A percentile compares a stretch with the other conserved stretches of the same genome.
Conservation (phyloP, 2,888 invertebrate genomes). For the Dioctria rufipes region DNA sequence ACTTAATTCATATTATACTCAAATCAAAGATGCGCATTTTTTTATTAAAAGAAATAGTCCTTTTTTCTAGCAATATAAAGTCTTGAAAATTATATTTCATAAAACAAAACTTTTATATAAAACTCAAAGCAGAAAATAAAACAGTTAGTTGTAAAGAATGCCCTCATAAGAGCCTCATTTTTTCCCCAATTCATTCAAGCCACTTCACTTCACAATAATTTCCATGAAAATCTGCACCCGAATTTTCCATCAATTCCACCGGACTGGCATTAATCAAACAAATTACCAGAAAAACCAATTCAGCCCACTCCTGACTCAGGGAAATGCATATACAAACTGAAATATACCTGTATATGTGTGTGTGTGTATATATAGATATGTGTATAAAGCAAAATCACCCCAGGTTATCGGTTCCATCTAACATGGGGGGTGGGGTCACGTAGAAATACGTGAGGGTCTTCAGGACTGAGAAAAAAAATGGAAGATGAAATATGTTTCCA, state of each 20-base stretch:
- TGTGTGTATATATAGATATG: background rate
- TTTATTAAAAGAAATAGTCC: too few species aligned
- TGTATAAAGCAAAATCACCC: constrained; percentile 23
- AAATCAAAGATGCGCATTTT: too few species aligned
- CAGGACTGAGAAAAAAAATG: constrained; percentile 35
- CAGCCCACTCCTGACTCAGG: constrained; percentile 10
- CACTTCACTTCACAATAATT: background rate
- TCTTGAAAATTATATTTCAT: too few species aligned
- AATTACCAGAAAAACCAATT: constrained; percentile 48
- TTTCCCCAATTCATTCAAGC: too few species aligned
- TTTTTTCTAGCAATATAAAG: too few species aligned
- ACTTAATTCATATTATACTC: too few species aligned
- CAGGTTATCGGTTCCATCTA: constrained; percentile 43
- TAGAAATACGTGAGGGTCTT: constrained; percentile 51
- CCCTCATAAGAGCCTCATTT: too few species aligned
- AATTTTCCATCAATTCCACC: constrained; percentile 35
- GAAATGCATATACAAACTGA: constrained; percentile 41
- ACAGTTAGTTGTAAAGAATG: too few species aligned
- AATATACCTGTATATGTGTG: background rate
- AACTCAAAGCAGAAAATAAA: too few species aligned
- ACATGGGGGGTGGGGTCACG: constrained; percentile 49
- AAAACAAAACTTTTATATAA: too few species aligned
- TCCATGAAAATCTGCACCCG: constrained; percentile 20
- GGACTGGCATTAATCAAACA: constrained; percentile 49
- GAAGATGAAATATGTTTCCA: constrained; percentile 61